A percentile compares a stretch with the other conserved stretches of the same genome.
These are phyloP conservation scores for Ectemnius cavifrons DNA, from an alignment of 2,888 invertebrate genomes.

Conservation along the genomic window DNA sequence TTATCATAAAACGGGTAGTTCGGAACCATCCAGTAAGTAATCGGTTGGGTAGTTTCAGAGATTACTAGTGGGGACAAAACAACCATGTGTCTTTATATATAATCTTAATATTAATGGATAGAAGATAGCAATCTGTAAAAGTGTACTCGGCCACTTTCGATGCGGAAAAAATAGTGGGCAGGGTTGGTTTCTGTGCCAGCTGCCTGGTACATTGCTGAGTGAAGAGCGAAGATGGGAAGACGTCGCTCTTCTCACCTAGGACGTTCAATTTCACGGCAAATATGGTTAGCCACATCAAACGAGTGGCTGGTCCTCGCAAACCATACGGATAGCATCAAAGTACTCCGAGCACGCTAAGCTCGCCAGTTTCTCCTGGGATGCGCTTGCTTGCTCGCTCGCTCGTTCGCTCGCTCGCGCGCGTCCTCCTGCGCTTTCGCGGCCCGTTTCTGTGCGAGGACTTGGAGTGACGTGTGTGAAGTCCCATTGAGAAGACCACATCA, in stretches of 20 bases:
- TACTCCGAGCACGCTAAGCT: slow-evolving; percentile 48
- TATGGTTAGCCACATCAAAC: slow-evolving; percentile 66
- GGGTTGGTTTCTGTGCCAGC: background rate
- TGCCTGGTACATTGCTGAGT: background rate
- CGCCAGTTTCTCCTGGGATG: slow-evolving; percentile 40
- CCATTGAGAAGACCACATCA: slow-evolving; percentile 57
- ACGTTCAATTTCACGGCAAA: slow-evolving; percentile 60
- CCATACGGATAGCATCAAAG: slow-evolving; percentile 53
- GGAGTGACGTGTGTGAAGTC: slow-evolving; percentile 51
- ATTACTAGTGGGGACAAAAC: no score
- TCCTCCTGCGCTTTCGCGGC: no score
- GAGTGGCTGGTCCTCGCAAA: slow-evolving; percentile 62
- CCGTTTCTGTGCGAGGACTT: slow-evolving; percentile 22
- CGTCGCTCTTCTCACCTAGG: slow-evolving; percentile 35
- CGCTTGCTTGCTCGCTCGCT: slow-evolving; percentile 10
- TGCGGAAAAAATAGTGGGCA: slow-evolving; percentile 10
- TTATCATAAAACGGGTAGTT: no score
- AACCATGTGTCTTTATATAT: no score
- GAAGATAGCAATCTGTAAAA: background rate
- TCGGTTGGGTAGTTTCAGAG: no score
- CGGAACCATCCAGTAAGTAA: no score
- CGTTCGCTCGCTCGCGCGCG: background rate
- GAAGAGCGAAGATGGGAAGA: background rate
- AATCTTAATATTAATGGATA: no score
- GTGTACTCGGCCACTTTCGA: background rate